These are phyloP conservation scores for Gnathonemus longibarbis DNA, from an alignment of 2,113 vertebrate genomes.

Conservation along the genomic window DNA sequence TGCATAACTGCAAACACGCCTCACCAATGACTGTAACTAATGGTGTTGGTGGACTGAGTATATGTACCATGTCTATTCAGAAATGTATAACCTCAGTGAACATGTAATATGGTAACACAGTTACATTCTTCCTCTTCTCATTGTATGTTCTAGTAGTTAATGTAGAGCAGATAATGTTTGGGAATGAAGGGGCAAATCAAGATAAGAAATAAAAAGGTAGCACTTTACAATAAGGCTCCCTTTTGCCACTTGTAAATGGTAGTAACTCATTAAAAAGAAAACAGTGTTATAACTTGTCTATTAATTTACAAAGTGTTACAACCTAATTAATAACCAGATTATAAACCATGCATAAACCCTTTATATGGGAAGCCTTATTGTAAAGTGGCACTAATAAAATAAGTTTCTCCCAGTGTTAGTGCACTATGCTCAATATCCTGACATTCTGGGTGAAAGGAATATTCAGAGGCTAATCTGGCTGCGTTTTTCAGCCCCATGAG, in stretches of 20 bases:
- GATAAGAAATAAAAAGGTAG: neutral
- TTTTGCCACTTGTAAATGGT: too few species aligned
- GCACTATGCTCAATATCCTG: neutral
- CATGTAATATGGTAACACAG: conserved; percentile 28
- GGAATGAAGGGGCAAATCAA: neutral
- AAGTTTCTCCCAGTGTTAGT: neutral
- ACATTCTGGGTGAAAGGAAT: neutral
- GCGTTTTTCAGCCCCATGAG: neutral
- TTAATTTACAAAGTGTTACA: too few species aligned
- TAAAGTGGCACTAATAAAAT: too few species aligned
- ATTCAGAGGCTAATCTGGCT: neutral
- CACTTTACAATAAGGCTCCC: too few species aligned
- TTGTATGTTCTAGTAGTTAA: neutral
- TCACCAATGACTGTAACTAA: conserved; percentile 26
- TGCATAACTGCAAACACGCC: conserved; percentile 38
- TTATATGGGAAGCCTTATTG: too few species aligned
- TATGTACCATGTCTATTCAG: conserved; percentile 23
- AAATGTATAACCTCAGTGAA: conserved; percentile 26
- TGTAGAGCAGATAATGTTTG: conserved; percentile 6
- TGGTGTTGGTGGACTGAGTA: conserved; percentile 39
- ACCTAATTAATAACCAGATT: too few species aligned
- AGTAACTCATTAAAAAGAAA: too few species aligned
- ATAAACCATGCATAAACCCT: too few species aligned
- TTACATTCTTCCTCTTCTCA: conserved; percentile 14
- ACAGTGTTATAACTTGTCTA: too few species aligned